Percentiles rank a stretch among this genome's conserved stretches.
Conservation (phyloP, 2,113 vertebrate species). For the Lepus timidus region DNA sequence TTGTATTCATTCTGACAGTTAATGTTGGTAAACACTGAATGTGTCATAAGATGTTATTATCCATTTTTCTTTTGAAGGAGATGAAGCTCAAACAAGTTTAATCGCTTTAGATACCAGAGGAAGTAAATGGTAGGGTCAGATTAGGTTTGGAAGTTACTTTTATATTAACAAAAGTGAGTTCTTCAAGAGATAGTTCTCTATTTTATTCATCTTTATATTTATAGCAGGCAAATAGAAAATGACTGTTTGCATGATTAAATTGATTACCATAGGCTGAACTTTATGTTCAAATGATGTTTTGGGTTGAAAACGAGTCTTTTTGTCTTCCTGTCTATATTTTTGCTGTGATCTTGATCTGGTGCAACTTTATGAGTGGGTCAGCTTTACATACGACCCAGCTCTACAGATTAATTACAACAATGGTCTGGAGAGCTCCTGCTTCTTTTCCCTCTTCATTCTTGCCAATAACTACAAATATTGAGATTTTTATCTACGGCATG, state of each 20-base stretch:
- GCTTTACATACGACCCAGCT: not conserved
- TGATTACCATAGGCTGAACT: not conserved
- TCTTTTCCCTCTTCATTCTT: not conserved
- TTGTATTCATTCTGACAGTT: not conserved
- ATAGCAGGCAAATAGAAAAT: not conserved
- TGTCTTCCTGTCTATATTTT: not conserved
- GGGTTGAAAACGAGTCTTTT: not conserved
- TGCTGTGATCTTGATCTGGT: not conserved
- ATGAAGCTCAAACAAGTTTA: not conserved
- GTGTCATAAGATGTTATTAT: not conserved
- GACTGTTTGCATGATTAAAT: constrained; percentile 23
- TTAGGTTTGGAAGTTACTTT: not conserved
- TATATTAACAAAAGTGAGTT: not conserved
- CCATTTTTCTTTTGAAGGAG: not conserved
- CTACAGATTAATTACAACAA: not conserved
- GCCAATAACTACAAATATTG: not conserved
- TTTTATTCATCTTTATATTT: constrained; percentile 10
- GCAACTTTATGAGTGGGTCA: not conserved
- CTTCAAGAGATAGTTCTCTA: not conserved
- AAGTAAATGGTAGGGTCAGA: not conserved
- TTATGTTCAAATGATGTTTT: not conserved
- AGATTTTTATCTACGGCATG: not conserved
- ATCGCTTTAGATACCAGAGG: not conserved
- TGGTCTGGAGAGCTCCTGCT: not conserved
- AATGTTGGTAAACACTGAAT: not conserved